Percentiles rank a stretch among this genome's conserved stretches.
These are phyloP conservation scores for Smutsia temminckii DNA, from an alignment of 2,797 vertebrate species.

Conservation along the genomic window DNA sequence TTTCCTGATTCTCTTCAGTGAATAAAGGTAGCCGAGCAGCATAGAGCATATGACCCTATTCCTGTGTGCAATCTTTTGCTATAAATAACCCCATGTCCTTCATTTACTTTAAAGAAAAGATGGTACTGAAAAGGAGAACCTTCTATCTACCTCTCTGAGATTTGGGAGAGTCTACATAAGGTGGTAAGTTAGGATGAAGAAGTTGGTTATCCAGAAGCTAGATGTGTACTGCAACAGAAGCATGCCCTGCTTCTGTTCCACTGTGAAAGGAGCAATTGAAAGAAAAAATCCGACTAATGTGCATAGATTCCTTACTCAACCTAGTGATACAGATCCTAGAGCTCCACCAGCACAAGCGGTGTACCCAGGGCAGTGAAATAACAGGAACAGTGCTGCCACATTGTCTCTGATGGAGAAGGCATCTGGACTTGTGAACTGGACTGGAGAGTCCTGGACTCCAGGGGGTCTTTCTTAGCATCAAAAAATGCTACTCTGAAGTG, in stretches of 20 bases:
- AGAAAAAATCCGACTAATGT: background rate
- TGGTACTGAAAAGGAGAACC: background rate
- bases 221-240: background rate
- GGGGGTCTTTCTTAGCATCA: background rate
- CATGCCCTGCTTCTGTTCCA: background rate
- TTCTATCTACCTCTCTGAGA: background rate
- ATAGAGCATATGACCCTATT: background rate
- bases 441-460: background rate
- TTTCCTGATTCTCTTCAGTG: slow-evolving; percentile 51
- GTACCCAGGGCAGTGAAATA: background rate
- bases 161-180: background rate
- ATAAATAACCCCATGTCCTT: background rate
- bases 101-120: slow-evolving; percentile 7
- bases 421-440: background rate
- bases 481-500: background rate
- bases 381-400: too few relatives aligned
- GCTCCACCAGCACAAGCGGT: fast-evolving
- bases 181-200: background rate
- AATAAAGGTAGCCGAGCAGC: slow-evolving; percentile 57
- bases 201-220: background rate
- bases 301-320: background rate
- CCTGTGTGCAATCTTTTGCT: background rate
- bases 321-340: fast-evolving
- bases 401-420: background rate
- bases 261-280: background rate